Evolutionary conservation across 1,140 invertebrate species (phyloP).

Genomic region (Semibalanus balanoides): DNA sequence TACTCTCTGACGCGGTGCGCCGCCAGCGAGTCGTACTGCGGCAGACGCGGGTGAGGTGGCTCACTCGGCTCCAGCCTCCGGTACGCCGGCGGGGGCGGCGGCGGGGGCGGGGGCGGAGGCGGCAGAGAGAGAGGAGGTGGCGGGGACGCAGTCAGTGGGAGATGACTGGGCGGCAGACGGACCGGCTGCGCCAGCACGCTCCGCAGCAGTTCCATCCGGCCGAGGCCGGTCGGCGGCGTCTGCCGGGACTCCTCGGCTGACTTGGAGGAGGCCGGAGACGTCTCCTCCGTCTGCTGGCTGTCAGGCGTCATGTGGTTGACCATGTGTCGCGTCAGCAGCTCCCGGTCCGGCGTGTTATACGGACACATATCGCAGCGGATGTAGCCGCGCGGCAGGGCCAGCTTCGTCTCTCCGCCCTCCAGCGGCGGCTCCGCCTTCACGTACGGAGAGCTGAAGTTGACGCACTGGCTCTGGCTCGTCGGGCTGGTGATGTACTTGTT

Average conservation of each 20-base stretch:
- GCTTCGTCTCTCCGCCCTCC: not conserved
- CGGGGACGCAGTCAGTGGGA: slow-evolving; percentile 12
- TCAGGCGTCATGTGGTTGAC: slow-evolving; percentile 27
- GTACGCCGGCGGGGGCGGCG: not conserved
- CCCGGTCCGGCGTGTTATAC: slow-evolving; percentile 27
- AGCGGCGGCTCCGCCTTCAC: not conserved
- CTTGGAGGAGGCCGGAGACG: slow-evolving; percentile 26
- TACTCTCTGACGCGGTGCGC: not conserved
- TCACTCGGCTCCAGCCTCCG: not conserved
- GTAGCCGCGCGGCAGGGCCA: not conserved
- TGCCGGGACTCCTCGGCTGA: slow-evolving; percentile 19
- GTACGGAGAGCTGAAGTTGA: not conserved
- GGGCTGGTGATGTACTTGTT: not conserved
- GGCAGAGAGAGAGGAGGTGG: slow-evolving; percentile 8
- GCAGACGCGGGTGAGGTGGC: not conserved
- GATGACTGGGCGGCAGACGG: slow-evolving; percentile 2
- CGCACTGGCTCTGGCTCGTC: not conserved
- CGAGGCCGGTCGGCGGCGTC: not conserved
- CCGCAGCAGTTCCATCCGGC: not conserved
- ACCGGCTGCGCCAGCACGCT: not conserved
- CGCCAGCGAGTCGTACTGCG: slow-evolving; percentile 1
- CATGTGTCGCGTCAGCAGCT: slow-evolving; percentile 31
- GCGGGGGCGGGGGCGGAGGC: not conserved
- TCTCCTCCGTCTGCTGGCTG: slow-evolving; percentile 27
- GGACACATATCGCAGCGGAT: slow-evolving; percentile 33